These are phyloP conservation scores for Hoplodrina blanda DNA, from an alignment of 2,888 invertebrate species.

Conservation along the genomic window DNA sequence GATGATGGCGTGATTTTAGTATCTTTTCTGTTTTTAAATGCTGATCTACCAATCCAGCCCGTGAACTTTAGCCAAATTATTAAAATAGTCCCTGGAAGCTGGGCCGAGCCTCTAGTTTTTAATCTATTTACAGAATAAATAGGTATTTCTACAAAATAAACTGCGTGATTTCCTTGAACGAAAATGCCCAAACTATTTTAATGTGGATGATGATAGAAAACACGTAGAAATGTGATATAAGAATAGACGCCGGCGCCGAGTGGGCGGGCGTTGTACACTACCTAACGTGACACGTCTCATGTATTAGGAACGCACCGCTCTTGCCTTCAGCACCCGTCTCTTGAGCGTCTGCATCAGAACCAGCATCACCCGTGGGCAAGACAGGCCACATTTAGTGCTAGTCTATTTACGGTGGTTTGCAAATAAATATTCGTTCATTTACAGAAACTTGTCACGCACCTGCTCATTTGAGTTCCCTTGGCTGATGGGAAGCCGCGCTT, in stretches of 20 bases:
- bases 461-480: conserved; percentile 26
- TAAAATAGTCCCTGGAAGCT: no score
- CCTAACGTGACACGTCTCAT: conserved; percentile 5
- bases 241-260: conserved; percentile 57
- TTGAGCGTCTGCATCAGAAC: neutral
- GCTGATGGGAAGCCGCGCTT: conserved; percentile 4
- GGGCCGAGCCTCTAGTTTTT: no score
- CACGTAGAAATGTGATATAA: conserved; percentile 44
- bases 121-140: neutral
- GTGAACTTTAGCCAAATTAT: no score
- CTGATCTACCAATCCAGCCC: no score
- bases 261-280: conserved; percentile 49
- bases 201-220: conserved; percentile 53
- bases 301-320: no score
- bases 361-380: neutral
- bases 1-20: no score
- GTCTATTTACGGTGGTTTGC: conserved; percentile 15
- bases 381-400: neutral
- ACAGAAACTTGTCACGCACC: conserved; percentile 31
- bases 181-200: conserved; percentile 58
- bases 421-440: neutral
- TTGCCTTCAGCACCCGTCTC: neutral
- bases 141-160: conserved; percentile 36
- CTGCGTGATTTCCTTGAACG: conserved; percentile 52
- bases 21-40: no score